phyloP scores from a whole-genome alignment of 2,797 vertebrate genomes.

The Hirundo rustica region DNA sequence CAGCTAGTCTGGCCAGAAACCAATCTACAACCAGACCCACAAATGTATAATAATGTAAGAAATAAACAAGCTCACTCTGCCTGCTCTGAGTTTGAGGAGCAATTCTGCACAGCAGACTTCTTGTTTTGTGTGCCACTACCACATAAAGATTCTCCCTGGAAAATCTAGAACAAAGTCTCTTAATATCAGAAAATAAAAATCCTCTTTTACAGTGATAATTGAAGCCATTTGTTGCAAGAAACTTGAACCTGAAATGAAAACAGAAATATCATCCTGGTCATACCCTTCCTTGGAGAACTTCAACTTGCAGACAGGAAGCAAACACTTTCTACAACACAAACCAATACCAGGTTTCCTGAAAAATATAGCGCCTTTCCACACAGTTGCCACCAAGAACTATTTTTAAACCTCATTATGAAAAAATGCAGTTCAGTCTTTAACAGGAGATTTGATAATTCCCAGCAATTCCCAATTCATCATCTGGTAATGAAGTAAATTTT shows the following conservation, averaged over 20 bases:
- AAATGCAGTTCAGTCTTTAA: background rate
- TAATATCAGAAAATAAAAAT: background rate
- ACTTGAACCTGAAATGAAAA: background rate
- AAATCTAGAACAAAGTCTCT: background rate
- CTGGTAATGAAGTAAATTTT: background rate
- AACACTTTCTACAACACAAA: background rate
- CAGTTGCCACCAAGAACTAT: background rate
- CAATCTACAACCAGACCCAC: too few relatives aligned
- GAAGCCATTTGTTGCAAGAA: background rate
- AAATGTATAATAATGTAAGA: too few relatives aligned
- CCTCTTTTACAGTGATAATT: background rate
- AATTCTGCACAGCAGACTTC: too few relatives aligned
- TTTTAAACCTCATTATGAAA: background rate
- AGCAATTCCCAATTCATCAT: background rate
- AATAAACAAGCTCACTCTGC: too few relatives aligned
- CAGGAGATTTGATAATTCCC: background rate
- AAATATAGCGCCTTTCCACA: background rate
- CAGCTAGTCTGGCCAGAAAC: too few relatives aligned
- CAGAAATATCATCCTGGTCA: background rate
- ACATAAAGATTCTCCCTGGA: background rate
- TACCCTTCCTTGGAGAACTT: background rate
- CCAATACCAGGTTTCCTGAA: background rate
- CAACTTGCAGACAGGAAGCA: background rate
- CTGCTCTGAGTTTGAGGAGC: too few relatives aligned
- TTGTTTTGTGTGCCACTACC: too few relatives aligned